These are phyloP conservation scores for Stegodyphus mimosarum DNA, from an alignment of 1,140 invertebrate species.

Conservation along the genomic window DNA sequence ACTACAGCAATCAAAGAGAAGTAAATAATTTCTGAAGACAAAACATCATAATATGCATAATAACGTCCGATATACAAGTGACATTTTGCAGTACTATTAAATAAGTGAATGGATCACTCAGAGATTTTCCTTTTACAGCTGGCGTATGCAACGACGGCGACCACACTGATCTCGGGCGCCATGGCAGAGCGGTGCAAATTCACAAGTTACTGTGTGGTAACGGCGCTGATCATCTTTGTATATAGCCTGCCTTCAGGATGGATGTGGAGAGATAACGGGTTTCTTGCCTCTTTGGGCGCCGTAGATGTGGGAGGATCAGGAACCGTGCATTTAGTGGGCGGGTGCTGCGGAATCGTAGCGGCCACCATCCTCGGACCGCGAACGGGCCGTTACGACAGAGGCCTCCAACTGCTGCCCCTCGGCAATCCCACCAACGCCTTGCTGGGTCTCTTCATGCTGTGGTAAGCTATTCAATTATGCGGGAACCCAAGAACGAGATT, in stretches of 20 bases:
- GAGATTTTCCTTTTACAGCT: constrained; percentile 42
- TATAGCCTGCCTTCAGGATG: constrained; percentile 64
- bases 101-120: background rate
- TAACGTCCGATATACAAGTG: background rate
- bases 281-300: constrained; percentile 59
- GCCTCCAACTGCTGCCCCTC: constrained; percentile 58
- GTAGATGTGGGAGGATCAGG: constrained; percentile 64
- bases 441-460: constrained; percentile 64
- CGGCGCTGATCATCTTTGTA: constrained; percentile 62
- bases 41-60: background rate
- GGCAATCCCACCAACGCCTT: constrained; percentile 65
- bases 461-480: constrained; percentile 15
- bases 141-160: constrained; percentile 63
- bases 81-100: no score
- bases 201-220: constrained; percentile 62
- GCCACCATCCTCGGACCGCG: constrained; percentile 67
- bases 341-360: constrained; percentile 66
- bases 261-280: constrained; percentile 63
- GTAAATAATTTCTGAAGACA: background rate
- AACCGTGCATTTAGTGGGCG: constrained; percentile 67
- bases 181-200: constrained; percentile 65
- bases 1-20: background rate
- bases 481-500: no score
- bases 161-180: constrained; percentile 65
- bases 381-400: constrained; percentile 66